Base-by-base conservation (phyloP, 1,140 invertebrate genomes). In the Heliconius eleuchia region DNA sequence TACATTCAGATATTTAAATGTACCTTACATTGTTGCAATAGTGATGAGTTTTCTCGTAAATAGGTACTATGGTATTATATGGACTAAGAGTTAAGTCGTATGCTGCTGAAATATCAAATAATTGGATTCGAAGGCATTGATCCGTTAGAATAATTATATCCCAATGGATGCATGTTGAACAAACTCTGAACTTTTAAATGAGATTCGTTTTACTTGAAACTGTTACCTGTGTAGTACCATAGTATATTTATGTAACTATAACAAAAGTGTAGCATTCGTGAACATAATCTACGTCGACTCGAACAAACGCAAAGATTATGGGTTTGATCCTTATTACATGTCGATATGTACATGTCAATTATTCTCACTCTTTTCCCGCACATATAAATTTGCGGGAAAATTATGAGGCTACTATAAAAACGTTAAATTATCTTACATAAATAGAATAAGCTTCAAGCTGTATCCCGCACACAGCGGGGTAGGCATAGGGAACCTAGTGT, bases 51-150 rank as follows among this genome's bases (percentile, higher is more conserved):
- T 57, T 52, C 50, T 52, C 5, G 18, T 52, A 52, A 18, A n/a
- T 57, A 57, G 7, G 52, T 50, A 37, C 27, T 1, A 74, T 55
- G 1, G 27, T n/a, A 37, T 9, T 37, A 8, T 23, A 66, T 30
- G 60, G 52, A n/a, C 73, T 39, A 37, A 37, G 50, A 74, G 37
- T 57, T 74, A 52, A 74, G 30, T 57, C 30, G 50, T 57, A 27
- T 55, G 73, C 13, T 74, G 30, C 27, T 74, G 73, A 30, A 19
- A 30, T 52, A 74, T 74, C 50, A 74, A 74, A 57, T 74, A 55
- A 74, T 57, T 74, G 30, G 73, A 74, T 74, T 74, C 27, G 34
- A 74, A 3, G 2, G 16, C 30, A n/a, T 74, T 23, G 7, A 57
- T 19, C 27, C 18, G 46, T 30, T 18, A 55, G 13, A 55, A 55